Evolutionary conservation across 2,888 invertebrate species (phyloP), one percentile per base, ranked within the genome.

Genomic region (Sisyra terminalis): DNA sequence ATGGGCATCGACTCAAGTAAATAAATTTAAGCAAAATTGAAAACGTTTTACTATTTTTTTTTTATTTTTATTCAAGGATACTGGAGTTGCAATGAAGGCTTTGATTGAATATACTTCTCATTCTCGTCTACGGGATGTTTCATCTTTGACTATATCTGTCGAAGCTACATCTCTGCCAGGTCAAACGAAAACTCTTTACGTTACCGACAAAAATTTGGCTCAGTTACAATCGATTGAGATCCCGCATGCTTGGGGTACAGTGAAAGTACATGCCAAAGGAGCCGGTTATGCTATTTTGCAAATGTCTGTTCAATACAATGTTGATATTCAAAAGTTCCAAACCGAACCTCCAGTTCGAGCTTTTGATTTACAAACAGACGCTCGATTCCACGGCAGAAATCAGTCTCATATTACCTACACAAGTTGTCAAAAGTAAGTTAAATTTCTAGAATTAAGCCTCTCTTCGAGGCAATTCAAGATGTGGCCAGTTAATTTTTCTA

Each of bases 281-380:
- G 85, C 88, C 3, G 94, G 94, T n/a, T 86, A 85, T 64, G 92
- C 93, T 3, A 79, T 94, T 53, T 70, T 94, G 50, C 93, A 94
- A 69, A 80, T 94, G 79, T 81, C 85, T 29, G 87, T 88, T 17
- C 84, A 87, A 58, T 92, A 90, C 65, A 89, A 89, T 64, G 88
- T 92, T 40, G 90, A 90, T 60, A 76, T 79, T 51, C 70, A 71
- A 42, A 74, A 76, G 57, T 88, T 85, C 70, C 85, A 88, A 64
- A 89, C 88, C 0, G 67, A 73, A 51, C 92, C 92, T 31, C 89
- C 92, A 0, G 66, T 77, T 17, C 67, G 63, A 35, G 76, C 89
- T n/a, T 96, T 93, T 63, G 74, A 77, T 46, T 68, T 96, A 44
- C 64, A 69, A 39, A 75, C 87, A 2, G 72, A 72, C 49, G 83